Evolutionary conservation across 2,888 invertebrate species (phyloP), one percentile per base, ranked within the genome.

Genomic region (Drosophila fulvimacula): DNA sequence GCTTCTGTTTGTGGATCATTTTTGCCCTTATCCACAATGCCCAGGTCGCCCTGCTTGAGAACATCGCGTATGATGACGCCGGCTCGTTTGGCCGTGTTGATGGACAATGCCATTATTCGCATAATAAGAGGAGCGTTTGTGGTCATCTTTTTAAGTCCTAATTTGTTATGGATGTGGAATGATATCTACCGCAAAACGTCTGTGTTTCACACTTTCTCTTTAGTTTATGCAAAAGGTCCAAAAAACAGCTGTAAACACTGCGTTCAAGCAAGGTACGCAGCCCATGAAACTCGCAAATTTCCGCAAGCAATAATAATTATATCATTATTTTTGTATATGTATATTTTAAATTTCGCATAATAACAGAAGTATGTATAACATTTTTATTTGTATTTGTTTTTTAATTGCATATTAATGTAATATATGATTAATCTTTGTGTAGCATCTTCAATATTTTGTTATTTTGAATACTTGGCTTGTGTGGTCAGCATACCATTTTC

Each of bases 1-100:
- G 99, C 99, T 93, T 98, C 98, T 5, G 99, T 99, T 94, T 99
- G 99, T 46, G 97, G 94, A 93, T 99, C 99, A 93, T 98, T 96
- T 90, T 96, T 95, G 21, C 96, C 98, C 95, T 99, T 98, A 88
- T 98, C 97, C 15, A 98, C 95, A 82, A 98, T 98, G 60, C 96
- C 97, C 46, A 99, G 93, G 86, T 98, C 96, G 46, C 98, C 98
- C 91, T 95, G 95, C 79, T 94, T 95, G 95, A 98, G 95, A 48
- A 99, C 95, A 94, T 98, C 98, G 76, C 98, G 94, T 53, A 99
- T 97, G 69, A 99, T 98, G 93, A 95, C 95, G 0, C 98, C 98
- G 74, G 98, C 98, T 85, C 96, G 94, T 80, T 95, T 94, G 0
- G 98, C 97, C 32, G 96, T 96, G 41, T 82, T 91, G 27, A 92